A percentile compares a stretch with the other conserved stretches of the same genome.
These are phyloP conservation scores for Plecotus auritus DNA, from an alignment of 2,113 vertebrate species.

Conservation along the genomic window DNA sequence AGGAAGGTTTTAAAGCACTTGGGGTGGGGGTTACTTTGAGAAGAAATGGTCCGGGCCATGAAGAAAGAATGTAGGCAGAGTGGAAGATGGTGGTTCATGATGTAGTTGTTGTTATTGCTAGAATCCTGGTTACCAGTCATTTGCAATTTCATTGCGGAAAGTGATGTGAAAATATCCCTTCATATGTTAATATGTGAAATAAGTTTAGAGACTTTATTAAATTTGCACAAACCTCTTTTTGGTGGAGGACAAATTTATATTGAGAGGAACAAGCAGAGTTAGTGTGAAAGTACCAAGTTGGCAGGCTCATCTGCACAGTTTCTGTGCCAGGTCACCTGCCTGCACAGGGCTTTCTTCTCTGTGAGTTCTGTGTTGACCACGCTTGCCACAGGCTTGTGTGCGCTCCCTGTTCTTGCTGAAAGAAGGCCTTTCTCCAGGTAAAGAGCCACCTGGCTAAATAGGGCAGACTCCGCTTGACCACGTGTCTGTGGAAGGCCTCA, in stretches of 20 bases:
- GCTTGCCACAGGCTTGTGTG: neutral
- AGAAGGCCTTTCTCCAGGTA: neutral
- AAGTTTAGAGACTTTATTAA: neutral
- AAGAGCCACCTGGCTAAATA: neutral
- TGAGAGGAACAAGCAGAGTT: neutral
- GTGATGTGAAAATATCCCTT: neutral
- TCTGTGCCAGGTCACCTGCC: neutral
- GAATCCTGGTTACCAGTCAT: neutral
- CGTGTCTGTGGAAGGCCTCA: neutral
- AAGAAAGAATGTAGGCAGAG: neutral
- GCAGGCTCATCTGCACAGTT: neutral
- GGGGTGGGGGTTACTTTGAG: slow-evolving; percentile 35
- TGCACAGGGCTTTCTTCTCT: neutral
- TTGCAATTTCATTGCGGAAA: slow-evolving; percentile 58
- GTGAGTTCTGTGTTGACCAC: neutral
- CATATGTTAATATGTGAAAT: neutral
- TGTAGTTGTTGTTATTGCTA: neutral
- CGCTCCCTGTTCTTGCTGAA: neutral
- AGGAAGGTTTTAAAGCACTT: neutral
- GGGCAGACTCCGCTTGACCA: neutral
- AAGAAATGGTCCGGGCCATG: neutral
- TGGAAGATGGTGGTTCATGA: neutral
- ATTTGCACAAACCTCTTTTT: neutral
- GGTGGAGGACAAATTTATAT: neutral
- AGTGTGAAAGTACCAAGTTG: neutral